phyloP scores from a whole-genome alignment of 2,888 invertebrate species.

The Ischnus inquisitorius region DNA sequence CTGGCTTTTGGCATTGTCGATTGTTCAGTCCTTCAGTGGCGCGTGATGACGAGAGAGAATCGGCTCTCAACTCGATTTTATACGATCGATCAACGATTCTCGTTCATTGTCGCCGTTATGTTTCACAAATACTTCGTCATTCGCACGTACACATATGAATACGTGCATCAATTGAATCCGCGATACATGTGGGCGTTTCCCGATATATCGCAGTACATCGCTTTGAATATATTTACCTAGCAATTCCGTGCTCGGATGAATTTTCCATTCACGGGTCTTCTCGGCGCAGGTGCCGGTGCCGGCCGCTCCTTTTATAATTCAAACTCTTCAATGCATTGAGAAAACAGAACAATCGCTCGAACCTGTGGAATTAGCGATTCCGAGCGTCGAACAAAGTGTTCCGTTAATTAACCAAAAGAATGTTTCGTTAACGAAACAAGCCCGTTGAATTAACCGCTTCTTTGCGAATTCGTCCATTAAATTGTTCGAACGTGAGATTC shows the following conservation, averaged over 20 bases:
- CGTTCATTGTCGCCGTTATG: conserved; percentile 46
- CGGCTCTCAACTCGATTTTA: conserved; percentile 10
- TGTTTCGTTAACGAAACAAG: no score
- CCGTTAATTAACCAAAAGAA: no score
- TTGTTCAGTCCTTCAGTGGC: conserved; percentile 69
- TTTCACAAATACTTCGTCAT: conserved; percentile 8
- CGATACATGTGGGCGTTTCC: not conserved
- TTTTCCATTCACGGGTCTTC: not conserved
- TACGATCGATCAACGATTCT: conserved; percentile 45
- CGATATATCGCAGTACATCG: not conserved
- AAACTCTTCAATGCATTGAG: not conserved
- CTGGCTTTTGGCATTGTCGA: conserved; percentile 76
- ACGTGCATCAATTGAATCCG: not conserved
- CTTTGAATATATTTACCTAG: not conserved
- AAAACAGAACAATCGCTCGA: no score
- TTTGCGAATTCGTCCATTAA: no score
- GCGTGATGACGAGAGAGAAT: conserved; percentile 73
- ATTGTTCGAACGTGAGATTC: no score
- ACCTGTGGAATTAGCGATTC: no score
- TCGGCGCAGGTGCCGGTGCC: not conserved
- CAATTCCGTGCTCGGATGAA: not conserved
- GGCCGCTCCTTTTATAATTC: conserved; percentile 16
- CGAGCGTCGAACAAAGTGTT: no score
- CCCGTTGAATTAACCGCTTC: no score
- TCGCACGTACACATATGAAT: not conserved